These are phyloP conservation scores for Addax nasomaculatus DNA, from an alignment of 2,113 vertebrate species.

Conservation along the genomic window DNA sequence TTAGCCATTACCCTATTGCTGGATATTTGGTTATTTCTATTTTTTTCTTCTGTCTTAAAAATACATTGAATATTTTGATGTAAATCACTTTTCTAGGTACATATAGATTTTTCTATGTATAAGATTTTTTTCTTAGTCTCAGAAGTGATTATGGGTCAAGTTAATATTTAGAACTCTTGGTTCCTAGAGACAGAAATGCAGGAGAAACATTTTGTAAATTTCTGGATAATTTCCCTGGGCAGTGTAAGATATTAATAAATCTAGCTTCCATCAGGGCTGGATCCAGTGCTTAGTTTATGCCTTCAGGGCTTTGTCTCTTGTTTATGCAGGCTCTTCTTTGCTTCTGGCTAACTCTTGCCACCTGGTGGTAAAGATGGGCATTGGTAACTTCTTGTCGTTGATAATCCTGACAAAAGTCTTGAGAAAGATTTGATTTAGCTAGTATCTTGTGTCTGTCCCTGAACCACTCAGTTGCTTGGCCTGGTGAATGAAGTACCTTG, in stretches of 20 bases:
- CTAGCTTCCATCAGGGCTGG: not conserved
- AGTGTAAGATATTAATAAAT: not conserved
- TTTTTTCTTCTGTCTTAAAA: conserved; percentile 17
- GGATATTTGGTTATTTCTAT: not conserved
- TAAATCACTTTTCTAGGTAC: not conserved
- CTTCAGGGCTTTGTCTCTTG: not conserved
- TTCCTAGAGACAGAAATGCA: not conserved
- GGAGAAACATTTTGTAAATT: not conserved
- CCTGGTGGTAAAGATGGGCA: conserved; percentile 39
- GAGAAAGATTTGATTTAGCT: not conserved
- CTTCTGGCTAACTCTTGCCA: conserved; percentile 37
- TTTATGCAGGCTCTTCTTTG: not conserved
- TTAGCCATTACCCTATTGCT: not conserved
- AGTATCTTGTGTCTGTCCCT: not conserved
- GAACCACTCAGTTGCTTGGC: not conserved
- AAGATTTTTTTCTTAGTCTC: not conserved
- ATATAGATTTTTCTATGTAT: not conserved
- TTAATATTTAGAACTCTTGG: not conserved
- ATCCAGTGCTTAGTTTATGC: not conserved
- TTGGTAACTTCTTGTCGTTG: conserved; percentile 2
- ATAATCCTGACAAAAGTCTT: not conserved
- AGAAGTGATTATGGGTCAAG: not conserved
- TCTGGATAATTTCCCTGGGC: not conserved
- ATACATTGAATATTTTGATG: not conserved
- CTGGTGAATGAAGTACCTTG: not conserved